A percentile compares a stretch with the other conserved stretches of the same genome.
phyloP scores from a whole-genome alignment of 2,888 invertebrate genomes.

The Pseudococcus jackbeardsleyi region DNA sequence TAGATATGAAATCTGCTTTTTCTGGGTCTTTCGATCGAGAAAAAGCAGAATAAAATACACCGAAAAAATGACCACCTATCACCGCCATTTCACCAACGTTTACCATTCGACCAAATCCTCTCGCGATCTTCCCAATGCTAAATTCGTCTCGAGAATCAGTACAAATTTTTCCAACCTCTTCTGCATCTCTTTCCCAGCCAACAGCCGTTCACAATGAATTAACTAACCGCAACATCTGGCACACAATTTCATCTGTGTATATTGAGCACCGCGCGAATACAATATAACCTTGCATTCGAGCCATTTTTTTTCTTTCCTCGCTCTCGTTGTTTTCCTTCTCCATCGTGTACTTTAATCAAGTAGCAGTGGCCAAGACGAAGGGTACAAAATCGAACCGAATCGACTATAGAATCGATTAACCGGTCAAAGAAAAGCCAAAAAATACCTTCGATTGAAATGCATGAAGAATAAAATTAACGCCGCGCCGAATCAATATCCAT shows the following conservation, averaged over 20 bases:
- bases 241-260: conserved; percentile 34
- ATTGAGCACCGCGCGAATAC: neutral
- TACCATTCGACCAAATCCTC: no score
- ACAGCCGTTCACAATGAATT: conserved; percentile 50
- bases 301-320: conserved; percentile 8
- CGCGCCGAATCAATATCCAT: conserved; percentile 26
- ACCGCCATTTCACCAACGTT: no score
- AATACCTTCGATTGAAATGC: conserved; percentile 29
- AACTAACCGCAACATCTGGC: conserved; percentile 55
- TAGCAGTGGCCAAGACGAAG: neutral
- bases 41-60: no score
- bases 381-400: neutral
- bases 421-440: conserved; percentile 22
- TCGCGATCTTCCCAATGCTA: no score
- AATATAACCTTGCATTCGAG: conserved; percentile 36
- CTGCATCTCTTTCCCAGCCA: neutral
- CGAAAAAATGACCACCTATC: no score
- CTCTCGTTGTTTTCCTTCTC: conserved; percentile 33
- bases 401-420: neutral
- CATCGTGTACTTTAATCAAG: neutral
- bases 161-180: neutral
- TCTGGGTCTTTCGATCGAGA: no score
- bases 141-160: neutral
- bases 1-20: neutral
- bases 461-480: conserved; percentile 37